These are phyloP conservation scores for Aleiodes alternator DNA, from an alignment of 2,888 invertebrate genomes.

Conservation along the genomic window DNA sequence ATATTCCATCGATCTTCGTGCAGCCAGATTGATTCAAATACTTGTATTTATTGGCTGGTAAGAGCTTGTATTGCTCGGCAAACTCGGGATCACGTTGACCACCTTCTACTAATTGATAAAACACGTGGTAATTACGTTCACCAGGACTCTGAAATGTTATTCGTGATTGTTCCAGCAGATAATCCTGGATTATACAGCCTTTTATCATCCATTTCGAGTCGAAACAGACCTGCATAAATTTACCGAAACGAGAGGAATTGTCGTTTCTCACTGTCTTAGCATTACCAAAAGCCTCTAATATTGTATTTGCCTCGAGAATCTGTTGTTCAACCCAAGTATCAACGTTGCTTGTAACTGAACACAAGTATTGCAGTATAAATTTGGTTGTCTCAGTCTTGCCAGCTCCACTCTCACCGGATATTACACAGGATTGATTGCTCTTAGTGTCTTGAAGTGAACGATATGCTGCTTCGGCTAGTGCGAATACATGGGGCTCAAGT, in stretches of 20 bases:
- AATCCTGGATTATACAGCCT: constrained; percentile 94
- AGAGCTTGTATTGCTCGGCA: constrained; percentile 84
- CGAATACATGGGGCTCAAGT: constrained; percentile 92
- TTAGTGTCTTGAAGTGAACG: constrained; percentile 81
- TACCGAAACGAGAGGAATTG: constrained; percentile 95
- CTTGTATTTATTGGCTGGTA: constrained; percentile 85
- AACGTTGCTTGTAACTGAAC: constrained; percentile 89
- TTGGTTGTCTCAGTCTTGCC: constrained; percentile 96
- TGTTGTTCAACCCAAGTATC: constrained; percentile 97
- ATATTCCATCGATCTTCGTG: constrained; percentile 80
- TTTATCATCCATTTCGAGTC: constrained; percentile 92
- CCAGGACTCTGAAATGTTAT: constrained; percentile 92
- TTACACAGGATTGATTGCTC: constrained; percentile 88
- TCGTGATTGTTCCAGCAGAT: constrained; percentile 91
- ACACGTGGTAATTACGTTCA: constrained; percentile 94
- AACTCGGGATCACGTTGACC: constrained; percentile 88
- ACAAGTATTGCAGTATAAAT: constrained; percentile 92
- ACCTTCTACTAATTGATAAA: constrained; percentile 93
- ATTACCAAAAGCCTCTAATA: constrained; percentile 94
- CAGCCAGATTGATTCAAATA: constrained; percentile 90
- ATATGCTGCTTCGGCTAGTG: constrained; percentile 92
- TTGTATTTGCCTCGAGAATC: constrained; percentile 94
- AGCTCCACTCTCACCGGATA: constrained; percentile 94
- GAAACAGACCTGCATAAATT: constrained; percentile 95
- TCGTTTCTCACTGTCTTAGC: constrained; percentile 95